A percentile compares a stretch with the other conserved stretches of the same genome.
These are phyloP conservation scores for Nesogale talazaci DNA, from an alignment of 2,113 vertebrate species.

Conservation along the genomic window DNA sequence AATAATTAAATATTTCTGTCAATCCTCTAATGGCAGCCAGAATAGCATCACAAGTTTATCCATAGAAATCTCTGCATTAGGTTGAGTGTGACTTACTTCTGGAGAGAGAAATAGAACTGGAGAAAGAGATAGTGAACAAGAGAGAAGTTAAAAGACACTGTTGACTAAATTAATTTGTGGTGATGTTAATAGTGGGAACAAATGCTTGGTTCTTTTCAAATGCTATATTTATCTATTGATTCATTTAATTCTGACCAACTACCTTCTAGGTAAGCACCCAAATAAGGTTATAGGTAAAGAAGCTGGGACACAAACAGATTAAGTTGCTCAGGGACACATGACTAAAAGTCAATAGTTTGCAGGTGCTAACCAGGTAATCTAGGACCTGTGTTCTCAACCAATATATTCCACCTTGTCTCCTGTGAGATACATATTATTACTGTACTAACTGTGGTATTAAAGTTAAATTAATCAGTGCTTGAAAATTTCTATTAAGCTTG, in stretches of 20 bases:
- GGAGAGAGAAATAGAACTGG: not conserved
- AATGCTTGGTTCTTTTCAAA: not conserved
- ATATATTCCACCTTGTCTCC: not conserved
- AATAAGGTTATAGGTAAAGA: conserved; percentile 9
- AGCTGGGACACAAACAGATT: not conserved
- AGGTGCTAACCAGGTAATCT: not conserved
- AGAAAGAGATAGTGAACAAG: not conserved
- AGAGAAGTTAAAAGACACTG: not conserved
- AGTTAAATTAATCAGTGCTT: not conserved
- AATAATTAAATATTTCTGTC: not conserved
- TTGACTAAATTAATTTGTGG: conserved; percentile 19
- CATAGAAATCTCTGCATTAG: not conserved
- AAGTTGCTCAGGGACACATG: conserved; percentile 3
- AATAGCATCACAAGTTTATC: not conserved
- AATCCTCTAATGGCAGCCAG: not conserved
- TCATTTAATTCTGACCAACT: not conserved
- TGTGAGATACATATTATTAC: not conserved
- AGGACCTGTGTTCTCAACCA: not conserved
- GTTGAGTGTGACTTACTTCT: not conserved
- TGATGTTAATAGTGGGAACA: not conserved
- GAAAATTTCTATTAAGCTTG: not conserved
- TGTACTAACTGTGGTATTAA: not conserved
- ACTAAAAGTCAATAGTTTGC: not conserved
- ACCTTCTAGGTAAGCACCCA: not conserved
- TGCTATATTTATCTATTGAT: not conserved